Evolutionary conservation across 1,140 invertebrate species (phyloP).

Genomic region (Pseudoatta argentina): DNA sequence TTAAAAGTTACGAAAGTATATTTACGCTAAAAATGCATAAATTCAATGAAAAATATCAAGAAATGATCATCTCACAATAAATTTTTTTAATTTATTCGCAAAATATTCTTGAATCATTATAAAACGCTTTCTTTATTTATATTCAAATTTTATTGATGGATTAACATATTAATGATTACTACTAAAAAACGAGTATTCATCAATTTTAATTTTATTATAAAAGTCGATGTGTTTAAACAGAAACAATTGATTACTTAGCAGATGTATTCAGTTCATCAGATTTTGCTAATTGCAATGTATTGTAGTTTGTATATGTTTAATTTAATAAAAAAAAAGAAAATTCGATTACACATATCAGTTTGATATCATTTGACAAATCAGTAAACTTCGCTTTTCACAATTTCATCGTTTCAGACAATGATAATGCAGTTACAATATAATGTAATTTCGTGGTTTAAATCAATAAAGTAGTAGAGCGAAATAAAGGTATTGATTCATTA

Average conservation of each 20-base stretch:
- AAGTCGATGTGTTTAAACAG: constrained; percentile 21
- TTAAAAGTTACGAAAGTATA: not conserved
- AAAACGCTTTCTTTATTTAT: too few relatives aligned
- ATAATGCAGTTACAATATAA: not conserved
- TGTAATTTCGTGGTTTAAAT: not conserved
- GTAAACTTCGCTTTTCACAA: not conserved
- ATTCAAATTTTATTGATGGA: constrained; percentile 3
- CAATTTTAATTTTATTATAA: not conserved
- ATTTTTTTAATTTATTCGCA: not conserved
- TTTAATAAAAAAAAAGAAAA: not conserved
- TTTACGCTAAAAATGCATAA: not conserved
- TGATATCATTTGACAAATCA: not conserved
- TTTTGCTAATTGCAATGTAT: not conserved
- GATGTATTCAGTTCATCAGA: not conserved
- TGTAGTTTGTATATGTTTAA: not conserved
- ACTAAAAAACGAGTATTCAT: not conserved
- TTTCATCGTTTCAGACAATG: not conserved
- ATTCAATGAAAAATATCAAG: not conserved
- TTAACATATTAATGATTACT: not conserved
- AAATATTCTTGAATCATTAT: not conserved
- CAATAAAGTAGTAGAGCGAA: not conserved
- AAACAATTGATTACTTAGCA: constrained; percentile 30
- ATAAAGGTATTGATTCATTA: not conserved
- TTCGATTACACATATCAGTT: not conserved
- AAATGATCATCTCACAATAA: not conserved